Percentiles rank a stretch among this genome's conserved stretches.
phyloP scores from a whole-genome alignment of 1,140 invertebrate genomes.

The Dreissena rostriformis region DNA sequence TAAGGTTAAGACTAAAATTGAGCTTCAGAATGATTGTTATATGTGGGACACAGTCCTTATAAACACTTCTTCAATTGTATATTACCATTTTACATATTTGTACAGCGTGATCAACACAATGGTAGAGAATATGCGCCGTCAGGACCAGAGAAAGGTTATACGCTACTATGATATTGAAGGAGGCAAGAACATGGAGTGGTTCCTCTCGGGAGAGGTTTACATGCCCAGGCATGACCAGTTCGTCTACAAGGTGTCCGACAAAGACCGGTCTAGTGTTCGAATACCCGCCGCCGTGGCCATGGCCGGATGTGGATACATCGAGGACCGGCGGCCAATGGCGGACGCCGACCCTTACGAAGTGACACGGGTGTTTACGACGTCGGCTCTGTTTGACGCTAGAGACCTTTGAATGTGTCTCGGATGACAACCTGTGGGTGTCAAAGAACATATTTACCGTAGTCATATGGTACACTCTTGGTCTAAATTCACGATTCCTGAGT shows the following conservation, averaged over 20 bases:
- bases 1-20: no score
- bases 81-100: neutral
- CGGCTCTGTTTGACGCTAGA: conserved; percentile 13
- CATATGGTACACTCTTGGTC: no score
- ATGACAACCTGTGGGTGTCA: neutral
- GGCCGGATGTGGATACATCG: conserved; percentile 28
- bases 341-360: conserved; percentile 41
- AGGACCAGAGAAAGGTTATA: conserved; percentile 15
- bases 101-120: conserved; percentile 7
- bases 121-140: conserved; percentile 16
- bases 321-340: conserved; percentile 26
- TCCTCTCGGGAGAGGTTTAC: conserved; percentile 9
- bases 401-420: neutral
- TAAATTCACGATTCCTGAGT: no score
- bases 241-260: conserved; percentile 1
- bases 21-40: no score
- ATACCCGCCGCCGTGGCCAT: conserved; percentile 17
- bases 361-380: conserved; percentile 1
- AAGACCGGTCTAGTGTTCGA: conserved; percentile 12
- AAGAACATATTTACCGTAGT: no score
- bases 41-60: no score
- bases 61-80: no score
- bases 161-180: conserved; percentile 15
- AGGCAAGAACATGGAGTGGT: conserved; percentile 30
- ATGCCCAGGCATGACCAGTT: conserved; percentile 24